A percentile compares a stretch with the other conserved stretches of the same genome.
These are phyloP conservation scores for Montipora cactus DNA, from an alignment of 64 coral and sea anemone genomes.

Conservation along the genomic window DNA sequence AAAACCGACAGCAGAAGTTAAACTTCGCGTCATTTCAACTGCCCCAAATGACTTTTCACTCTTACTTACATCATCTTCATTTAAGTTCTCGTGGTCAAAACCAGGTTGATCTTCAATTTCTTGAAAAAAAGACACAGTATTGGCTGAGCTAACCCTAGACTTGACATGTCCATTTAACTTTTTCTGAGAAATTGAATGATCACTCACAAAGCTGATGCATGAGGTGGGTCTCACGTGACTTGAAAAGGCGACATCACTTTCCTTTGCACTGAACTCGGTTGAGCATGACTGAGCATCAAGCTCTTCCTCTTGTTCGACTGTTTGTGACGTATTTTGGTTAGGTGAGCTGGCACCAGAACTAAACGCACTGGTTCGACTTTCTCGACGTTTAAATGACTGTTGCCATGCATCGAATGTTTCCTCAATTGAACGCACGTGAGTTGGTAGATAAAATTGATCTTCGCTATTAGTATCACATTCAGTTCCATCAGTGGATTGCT, in stretches of 20 bases:
- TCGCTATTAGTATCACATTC: slow-evolving; percentile 25
- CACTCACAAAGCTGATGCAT: slow-evolving; percentile 52
- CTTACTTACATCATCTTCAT: not conserved
- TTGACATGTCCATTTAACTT: not conserved
- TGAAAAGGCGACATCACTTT: not conserved
- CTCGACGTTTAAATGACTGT: slow-evolving; percentile 69
- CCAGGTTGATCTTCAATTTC: not conserved
- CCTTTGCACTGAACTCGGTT: not conserved
- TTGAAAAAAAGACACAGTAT: not conserved
- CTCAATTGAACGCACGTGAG: slow-evolving; percentile 74
- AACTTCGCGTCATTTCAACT: slow-evolving; percentile 42
- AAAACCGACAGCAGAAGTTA: slow-evolving; percentile 25
- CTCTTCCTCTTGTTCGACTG: not conserved
- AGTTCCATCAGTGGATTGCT: slow-evolving; percentile 3
- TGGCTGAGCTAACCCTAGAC: slow-evolving; percentile 12
- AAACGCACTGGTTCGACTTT: slow-evolving; percentile 39
- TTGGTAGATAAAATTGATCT: slow-evolving; percentile 60
- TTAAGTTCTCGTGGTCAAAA: not conserved
- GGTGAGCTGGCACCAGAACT: slow-evolving; percentile 9
- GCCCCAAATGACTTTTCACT: not conserved
- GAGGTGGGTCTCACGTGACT: slow-evolving; percentile 21
- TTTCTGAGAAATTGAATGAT: not conserved
- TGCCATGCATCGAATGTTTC: slow-evolving; percentile 92
- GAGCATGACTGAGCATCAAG: not conserved
- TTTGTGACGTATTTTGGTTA: slow-evolving; percentile 11